Evolutionary conservation across 2,797 vertebrate species (phyloP).

Genomic region (Trachurus trachurus): DNA sequence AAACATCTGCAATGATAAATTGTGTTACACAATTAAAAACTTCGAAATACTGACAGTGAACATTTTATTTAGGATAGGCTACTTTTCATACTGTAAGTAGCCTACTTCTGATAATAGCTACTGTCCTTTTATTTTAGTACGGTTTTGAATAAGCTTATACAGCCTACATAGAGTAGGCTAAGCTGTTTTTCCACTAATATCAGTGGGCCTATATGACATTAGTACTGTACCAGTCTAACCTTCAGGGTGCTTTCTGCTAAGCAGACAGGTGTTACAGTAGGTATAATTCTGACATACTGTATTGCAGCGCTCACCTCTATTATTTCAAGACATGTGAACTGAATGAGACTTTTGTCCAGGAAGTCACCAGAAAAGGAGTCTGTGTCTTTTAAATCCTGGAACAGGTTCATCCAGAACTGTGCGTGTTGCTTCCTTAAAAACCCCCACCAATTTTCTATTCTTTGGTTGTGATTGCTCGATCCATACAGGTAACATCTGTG

Average conservation of each 20-base stretch:
- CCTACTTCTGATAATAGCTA: slow-evolving; percentile 15
- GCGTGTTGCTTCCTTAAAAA: slow-evolving; percentile 31
- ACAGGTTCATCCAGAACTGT: slow-evolving; percentile 57
- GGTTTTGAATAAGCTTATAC: neutral
- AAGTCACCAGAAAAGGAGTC: slow-evolving; percentile 46
- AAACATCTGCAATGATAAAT: slow-evolving; percentile 16
- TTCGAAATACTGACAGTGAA: neutral
- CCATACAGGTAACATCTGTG: slow-evolving; percentile 31
- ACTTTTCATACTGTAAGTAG: slow-evolving; percentile 3
- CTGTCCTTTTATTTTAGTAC: slow-evolving; percentile 3
- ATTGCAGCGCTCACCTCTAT: slow-evolving; percentile 34
- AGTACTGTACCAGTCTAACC: neutral
- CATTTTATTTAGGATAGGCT: slow-evolving; percentile 15
- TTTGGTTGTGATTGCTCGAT: slow-evolving; percentile 46
- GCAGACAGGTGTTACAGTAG: neutral
- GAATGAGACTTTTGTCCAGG: slow-evolving; percentile 40
- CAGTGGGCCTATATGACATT: slow-evolving; percentile 1
- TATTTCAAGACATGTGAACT: slow-evolving; percentile 47
- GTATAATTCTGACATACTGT: slow-evolving; percentile 4
- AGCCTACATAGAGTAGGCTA: neutral
- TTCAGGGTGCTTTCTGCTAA: neutral
- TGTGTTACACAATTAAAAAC: neutral
- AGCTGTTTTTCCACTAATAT: neutral
- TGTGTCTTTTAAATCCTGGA: slow-evolving; percentile 39
- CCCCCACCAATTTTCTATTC: slow-evolving; percentile 42